phyloP scores from a whole-genome alignment of 2,797 vertebrate genomes.

The Schizothorax lantsangensis region DNA sequence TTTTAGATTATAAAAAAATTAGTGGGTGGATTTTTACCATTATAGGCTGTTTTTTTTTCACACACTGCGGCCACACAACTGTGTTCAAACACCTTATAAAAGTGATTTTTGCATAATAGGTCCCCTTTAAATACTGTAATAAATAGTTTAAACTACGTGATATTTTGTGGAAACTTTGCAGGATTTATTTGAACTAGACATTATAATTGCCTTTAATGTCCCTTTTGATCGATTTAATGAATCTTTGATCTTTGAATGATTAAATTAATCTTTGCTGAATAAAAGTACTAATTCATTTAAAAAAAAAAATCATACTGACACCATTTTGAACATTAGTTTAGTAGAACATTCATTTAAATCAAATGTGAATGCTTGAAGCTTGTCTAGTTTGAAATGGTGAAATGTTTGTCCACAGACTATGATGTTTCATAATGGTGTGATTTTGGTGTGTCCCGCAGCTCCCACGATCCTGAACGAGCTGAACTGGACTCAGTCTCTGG shows the following conservation, averaged over 20 bases:
- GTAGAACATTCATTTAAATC: background rate
- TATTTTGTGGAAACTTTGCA: background rate
- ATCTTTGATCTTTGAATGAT: too few relatives aligned
- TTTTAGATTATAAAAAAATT: too few relatives aligned
- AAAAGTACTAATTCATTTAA: background rate
- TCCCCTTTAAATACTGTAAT: background rate
- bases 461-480: slow-evolving; percentile 96
- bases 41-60: too few relatives aligned
- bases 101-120: too few relatives aligned
- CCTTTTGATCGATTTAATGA: background rate
- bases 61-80: too few relatives aligned
- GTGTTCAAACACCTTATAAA: too few relatives aligned
- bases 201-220: background rate
- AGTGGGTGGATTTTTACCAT: too few relatives aligned
- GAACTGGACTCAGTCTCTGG: slow-evolving; percentile 96
- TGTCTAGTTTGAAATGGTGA: background rate
- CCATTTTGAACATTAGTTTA: background rate
- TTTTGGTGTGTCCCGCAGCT: slow-evolving; percentile 73
- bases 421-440: background rate
- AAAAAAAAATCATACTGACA: background rate
- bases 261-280: too few relatives aligned
- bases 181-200: background rate
- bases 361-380: background rate
- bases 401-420: background rate
- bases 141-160: background rate